phyloP scores from a whole-genome alignment of 2,888 invertebrate species.

The Therioaphis trifolii region DNA sequence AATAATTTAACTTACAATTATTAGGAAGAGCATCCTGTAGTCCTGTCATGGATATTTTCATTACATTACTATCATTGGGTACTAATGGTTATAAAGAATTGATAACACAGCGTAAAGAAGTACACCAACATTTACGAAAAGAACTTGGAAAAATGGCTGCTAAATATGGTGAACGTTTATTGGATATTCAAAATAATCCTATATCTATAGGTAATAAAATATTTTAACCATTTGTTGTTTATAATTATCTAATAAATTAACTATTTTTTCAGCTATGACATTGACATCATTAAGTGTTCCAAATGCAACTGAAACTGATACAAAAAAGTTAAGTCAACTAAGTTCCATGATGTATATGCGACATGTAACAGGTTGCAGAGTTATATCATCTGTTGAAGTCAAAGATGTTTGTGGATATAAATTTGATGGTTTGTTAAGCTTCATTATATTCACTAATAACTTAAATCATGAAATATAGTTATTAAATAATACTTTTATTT shows the following conservation, averaged over 20 bases:
- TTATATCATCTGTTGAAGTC: constrained; percentile 72
- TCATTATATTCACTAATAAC: not conserved
- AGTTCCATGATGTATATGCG: constrained; percentile 81
- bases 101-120: constrained; percentile 73
- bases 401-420: constrained; percentile 72
- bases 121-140: constrained; percentile 74
- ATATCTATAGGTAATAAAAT: constrained; percentile 75
- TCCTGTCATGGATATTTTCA: constrained; percentile 80
- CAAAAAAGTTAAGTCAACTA: constrained; percentile 73
- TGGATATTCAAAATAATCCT: constrained; percentile 76
- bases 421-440: constrained; percentile 72
- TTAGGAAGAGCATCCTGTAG: constrained; percentile 78
- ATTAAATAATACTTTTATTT: constrained; percentile 30
- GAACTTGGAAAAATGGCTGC: constrained; percentile 72
- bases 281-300: constrained; percentile 68
- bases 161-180: constrained; percentile 73
- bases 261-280: constrained; percentile 69
- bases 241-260: constrained; percentile 22
- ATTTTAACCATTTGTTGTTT: not conserved
- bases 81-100: constrained; percentile 74
- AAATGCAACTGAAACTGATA: constrained; percentile 65
- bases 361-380: constrained; percentile 79
- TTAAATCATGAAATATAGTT: not conserved
- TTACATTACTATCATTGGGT: constrained; percentile 80
- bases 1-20: constrained; percentile 35